Base-by-base conservation (phyloP, 2,797 vertebrate genomes). In the Amblyopsis hoosieri region DNA sequence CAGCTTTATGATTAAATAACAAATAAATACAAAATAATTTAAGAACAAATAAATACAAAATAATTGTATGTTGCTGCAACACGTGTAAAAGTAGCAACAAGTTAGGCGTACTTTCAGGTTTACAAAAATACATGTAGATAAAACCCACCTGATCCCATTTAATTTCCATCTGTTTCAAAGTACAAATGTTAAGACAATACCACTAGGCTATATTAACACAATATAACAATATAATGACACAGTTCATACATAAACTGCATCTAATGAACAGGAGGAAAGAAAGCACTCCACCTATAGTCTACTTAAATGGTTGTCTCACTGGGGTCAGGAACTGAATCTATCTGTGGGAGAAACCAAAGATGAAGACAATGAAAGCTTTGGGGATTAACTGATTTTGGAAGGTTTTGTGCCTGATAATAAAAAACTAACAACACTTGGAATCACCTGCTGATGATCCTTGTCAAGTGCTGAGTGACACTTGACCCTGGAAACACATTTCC, bases 401-500 rank as follows among this genome's bases (percentile, higher is more conserved):
- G 8, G 61, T 12, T 49, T 29, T 52, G 37, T 14, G 0, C 59
- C 66, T 37, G 64, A 45, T 17, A 11, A 1, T n/a, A 1, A 14
- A 90, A 1, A 14, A 90, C 90, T 76, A 23, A 29, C 4, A 29
- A 29, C 0, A 29, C 23, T 29, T 4, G 23, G 23, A 29, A 29
- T 29, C 23, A 29, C 23, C 23, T 29, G 23, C 23, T 29, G 23
- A 29, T 29, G 23, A 29, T 29, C 23, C 3, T 29, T 23, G 23
- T 23, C 23, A 23, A 71, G 72, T 62, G 70, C 17, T 13, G 74
- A 65, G 69, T 64, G 78, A 68, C 92, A 93, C 12, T 1, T 73
- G 53, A 14, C 1, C 50, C 51, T 85, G 3, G 82, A 73, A 56
- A 75, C 45, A 54, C 69, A 87, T 60, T 89, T 92, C 67, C 78